Base-by-base conservation (phyloP, 2,113 vertebrate species). In the Leucopternis melanops region DNA sequence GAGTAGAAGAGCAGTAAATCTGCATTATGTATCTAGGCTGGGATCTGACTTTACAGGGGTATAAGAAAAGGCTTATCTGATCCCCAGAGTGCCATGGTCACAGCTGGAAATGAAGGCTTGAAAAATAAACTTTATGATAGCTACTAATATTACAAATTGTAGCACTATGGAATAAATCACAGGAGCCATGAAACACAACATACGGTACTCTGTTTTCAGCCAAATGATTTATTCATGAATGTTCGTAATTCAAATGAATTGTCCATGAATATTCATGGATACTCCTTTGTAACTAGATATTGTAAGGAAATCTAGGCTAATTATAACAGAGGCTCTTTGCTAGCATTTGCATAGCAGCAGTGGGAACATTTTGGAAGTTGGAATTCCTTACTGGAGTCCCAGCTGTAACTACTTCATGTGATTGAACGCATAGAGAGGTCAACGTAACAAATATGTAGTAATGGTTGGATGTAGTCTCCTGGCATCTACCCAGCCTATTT, bases 141-240 rank as follows among this genome's bases (percentile, higher is more conserved):
- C 65, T 94, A 81, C 96, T 97, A 97, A 97, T 97, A 96, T 94
- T 97, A 96, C 92, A 97, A 97, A 97, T 95, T 96, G 95, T 91
- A 94, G 47, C 90, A 88, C 94, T 84, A 94, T 90, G 74, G 90
- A 96, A 95, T 96, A 95, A 97, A 97, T 97, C 96, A 97, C 84
- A 88, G 72, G 78, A 97, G 79, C 93, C 89, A 92, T 89, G 95
- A 97, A 95, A 96, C 73, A 94, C 94, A 96, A 90, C 96, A 97
- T 97, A 97, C 61, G 88, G 95, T 67, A 95, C 81, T 61, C 88
- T 92, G 92, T 96, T 97, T 95, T 92, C 94, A 95, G 83, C 42
- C 88, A 88, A 95, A 97, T 97, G 88, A 97, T 97, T 97, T 97
- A 97, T 97, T 97, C 97, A 97, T 97, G 94, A 97, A 86, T 86